Conservation (phyloP, 2,113 vertebrate species). For the Mellivora capensis region DNA sequence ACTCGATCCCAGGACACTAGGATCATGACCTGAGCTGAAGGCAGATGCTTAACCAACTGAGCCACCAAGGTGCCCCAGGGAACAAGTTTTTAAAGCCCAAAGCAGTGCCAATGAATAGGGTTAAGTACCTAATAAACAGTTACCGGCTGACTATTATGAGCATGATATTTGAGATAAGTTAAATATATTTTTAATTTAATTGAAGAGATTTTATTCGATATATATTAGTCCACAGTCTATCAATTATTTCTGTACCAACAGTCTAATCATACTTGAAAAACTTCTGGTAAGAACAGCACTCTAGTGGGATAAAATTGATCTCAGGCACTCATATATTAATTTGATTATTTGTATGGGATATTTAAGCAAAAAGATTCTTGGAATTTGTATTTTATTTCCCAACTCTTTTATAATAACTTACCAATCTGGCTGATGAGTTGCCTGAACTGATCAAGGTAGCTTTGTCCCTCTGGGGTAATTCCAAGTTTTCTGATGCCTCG, state of each 20-base stretch:
- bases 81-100: not conserved
- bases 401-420: slow-evolving; percentile 75
- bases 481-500: slow-evolving; percentile 98
- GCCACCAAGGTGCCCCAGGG: not conserved
- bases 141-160: not conserved
- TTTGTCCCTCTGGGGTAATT: slow-evolving; percentile 96
- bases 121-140: not conserved
- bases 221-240: not conserved
- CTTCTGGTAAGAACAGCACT: not conserved
- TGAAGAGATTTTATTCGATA: not conserved
- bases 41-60: no score
- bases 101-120: not conserved
- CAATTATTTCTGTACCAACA: not conserved
- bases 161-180: not conserved
- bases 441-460: slow-evolving; percentile 98
- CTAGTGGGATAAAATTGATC: not conserved
- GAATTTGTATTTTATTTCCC: not conserved
- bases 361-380: not conserved
- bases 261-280: not conserved
- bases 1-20: no score
- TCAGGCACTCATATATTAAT: not conserved
- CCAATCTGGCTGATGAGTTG: slow-evolving; percentile 99
- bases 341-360: not conserved
- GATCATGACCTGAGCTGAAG: no score
- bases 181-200: not conserved